These are phyloP conservation scores for Climacteris rufus DNA, from an alignment of 2,113 vertebrate species.

Conservation along the genomic window DNA sequence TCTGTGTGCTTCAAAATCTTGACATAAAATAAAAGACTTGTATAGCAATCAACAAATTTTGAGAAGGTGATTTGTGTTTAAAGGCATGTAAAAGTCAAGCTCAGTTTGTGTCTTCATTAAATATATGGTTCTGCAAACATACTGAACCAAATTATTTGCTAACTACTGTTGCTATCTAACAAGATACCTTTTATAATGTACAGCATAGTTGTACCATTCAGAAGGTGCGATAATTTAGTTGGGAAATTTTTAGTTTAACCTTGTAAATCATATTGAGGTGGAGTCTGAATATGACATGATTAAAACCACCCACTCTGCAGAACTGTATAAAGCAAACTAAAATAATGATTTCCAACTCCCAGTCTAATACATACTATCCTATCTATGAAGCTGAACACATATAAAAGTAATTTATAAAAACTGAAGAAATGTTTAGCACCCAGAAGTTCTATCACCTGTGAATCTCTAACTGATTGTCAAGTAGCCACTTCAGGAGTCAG, in stretches of 20 bases:
- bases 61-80: background rate
- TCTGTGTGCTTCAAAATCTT: background rate
- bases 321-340: background rate
- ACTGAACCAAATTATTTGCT: background rate
- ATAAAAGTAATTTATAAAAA: background rate
- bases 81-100: background rate
- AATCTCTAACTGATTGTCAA: slow-evolving; percentile 41
- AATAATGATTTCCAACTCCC: background rate
- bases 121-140: background rate
- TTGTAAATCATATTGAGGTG: background rate
- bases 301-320: background rate
- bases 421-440: slow-evolving; percentile 10
- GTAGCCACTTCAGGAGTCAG: background rate
- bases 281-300: background rate
- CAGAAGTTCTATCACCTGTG: background rate
- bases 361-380: background rate
- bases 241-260: background rate
- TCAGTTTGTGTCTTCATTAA: background rate
- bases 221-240: background rate
- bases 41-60: background rate
- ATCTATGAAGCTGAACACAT: background rate
- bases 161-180: slow-evolving; percentile 27
- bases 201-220: background rate
- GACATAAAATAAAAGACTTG: background rate
- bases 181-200: background rate